These are phyloP conservation scores for Ciconia nigra DNA, from an alignment of 2,797 vertebrate species.

Conservation along the genomic window DNA sequence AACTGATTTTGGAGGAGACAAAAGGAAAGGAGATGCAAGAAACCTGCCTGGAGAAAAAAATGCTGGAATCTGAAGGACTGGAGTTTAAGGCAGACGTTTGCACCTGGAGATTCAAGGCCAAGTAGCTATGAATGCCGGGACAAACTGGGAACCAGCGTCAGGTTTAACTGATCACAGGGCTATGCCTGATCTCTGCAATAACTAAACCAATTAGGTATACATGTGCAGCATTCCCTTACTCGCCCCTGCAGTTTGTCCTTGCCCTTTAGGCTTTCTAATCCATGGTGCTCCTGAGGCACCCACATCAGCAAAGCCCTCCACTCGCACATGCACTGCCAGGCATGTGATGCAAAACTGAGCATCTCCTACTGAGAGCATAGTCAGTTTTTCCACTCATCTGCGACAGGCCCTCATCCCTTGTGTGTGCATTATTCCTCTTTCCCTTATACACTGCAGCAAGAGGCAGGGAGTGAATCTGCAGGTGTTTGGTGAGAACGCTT, in stretches of 20 bases:
- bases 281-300: neutral
- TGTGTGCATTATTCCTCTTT: neutral
- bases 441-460: neutral
- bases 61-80: accelerated
- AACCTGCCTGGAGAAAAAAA: neutral
- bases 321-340: accelerated
- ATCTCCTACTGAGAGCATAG: neutral
- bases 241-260: neutral
- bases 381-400: no score
- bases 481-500: neutral
- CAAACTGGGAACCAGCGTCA: neutral
- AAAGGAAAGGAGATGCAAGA: neutral
- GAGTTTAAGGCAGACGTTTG: neutral
- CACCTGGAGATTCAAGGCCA: neutral
- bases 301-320: neutral
- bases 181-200: neutral
- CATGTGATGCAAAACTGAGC: neutral
- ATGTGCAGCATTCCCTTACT: neutral
- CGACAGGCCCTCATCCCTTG: neutral
- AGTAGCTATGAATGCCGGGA: neutral
- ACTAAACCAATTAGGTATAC: neutral
- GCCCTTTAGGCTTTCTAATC: neutral
- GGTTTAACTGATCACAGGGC: neutral
- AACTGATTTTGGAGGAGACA: neutral
- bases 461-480: neutral